A percentile compares a stretch with the other conserved stretches of the same genome.
These are phyloP conservation scores for Scytalopus superciliaris DNA, from an alignment of 2,113 vertebrate species.

Conservation along the genomic window DNA sequence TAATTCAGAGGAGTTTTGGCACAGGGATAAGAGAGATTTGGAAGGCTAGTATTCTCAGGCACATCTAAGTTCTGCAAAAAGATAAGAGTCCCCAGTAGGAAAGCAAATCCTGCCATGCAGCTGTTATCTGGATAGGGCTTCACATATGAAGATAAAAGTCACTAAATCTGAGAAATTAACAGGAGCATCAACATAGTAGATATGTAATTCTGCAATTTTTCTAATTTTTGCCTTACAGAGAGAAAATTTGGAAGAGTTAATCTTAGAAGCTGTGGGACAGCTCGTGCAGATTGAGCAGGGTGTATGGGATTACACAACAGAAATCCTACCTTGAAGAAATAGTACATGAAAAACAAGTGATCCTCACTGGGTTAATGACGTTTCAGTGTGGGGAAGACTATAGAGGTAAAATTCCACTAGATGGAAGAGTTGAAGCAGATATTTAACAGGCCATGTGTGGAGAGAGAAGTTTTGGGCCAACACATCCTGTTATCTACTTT, in stretches of 20 bases:
- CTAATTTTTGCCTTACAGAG: background rate
- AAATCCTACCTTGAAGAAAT: background rate
- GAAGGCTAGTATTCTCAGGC: background rate
- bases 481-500: background rate
- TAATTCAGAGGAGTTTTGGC: background rate
- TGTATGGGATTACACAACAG: background rate
- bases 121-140: background rate
- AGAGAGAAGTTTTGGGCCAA: background rate
- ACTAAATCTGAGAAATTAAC: background rate
- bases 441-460: background rate
- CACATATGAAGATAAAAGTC: background rate
- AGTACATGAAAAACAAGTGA: background rate
- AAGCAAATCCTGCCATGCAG: background rate
- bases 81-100: background rate
- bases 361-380: background rate
- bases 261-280: background rate
- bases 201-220: background rate
- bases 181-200: background rate
- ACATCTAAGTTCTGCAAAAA: background rate
- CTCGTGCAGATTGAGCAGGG: background rate
- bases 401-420: conserved; percentile 11
- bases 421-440: conserved; percentile 22
- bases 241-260: background rate
- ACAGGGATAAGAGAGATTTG: background rate
- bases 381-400: background rate